Evolutionary conservation across 2,888 invertebrate species (phyloP), one percentile per base, ranked within the genome.

Genomic region (Anthrax anthrax): DNA sequence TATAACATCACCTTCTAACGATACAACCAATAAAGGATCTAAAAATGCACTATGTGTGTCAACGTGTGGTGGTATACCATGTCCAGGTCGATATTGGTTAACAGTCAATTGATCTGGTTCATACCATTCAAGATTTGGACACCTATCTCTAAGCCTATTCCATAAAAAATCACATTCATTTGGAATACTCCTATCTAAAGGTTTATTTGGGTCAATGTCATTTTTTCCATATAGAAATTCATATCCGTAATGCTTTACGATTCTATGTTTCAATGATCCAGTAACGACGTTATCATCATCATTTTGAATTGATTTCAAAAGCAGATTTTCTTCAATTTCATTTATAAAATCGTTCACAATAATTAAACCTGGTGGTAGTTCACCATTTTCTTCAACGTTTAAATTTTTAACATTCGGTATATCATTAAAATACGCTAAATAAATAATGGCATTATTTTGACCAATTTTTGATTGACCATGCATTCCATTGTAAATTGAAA

Each of bases 41-140:
- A 86, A 83, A 68, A 97, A 98, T 1, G 91, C 85, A 64, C 91
- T 91, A 61, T 95, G 94, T 0, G 90, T 94, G 63, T 98, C 97
- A 18, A 94, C 80, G 67, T 98, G 97, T 0, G 84, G 77, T 32
- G 97, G 96, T 61, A 98, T 97, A 75, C 86, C 87, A 73, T 91
- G 89, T 14, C 92, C 91, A 40, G 88, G 82, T 48, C 72, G 65
- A 65, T 92, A 92, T 57, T 77, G 76, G 64, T 92, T 92, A 0
- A 90, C 76, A 1, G 92, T 92, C 41, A 91, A 60, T 60, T 92
- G 92, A 69, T 91, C 81, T 4, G 89, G 89, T 23, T 60, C 50
- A 39, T 70, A 23, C 48, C 69, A 65, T 19, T 64, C 61, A 54
- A 71, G 60, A 49, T 65, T 59, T 18, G 66, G 57, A 44, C 84